Percentiles rank a stretch among this genome's conserved stretches.
Evolutionary conservation across 1,140 invertebrate species (phyloP).

Genomic region (Drosophila novamexicana): DNA sequence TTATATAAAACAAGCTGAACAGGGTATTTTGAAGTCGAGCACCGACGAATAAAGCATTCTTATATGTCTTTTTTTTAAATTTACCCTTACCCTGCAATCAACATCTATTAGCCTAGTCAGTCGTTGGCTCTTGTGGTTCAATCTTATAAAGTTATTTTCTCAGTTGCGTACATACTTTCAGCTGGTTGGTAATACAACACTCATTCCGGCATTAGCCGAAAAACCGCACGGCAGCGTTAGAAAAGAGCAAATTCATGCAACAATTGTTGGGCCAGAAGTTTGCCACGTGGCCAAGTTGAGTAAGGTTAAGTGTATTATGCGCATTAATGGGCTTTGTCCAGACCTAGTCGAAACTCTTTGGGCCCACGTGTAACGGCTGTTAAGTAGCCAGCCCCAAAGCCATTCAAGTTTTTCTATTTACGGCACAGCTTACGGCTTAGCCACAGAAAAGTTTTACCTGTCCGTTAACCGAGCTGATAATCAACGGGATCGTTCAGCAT

Average conservation of each 20-base stretch:
- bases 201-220: background rate
- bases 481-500: constrained; percentile 33
- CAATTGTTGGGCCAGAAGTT: constrained; percentile 73
- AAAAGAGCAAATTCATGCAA: constrained; percentile 71
- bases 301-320: constrained; percentile 69
- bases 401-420: constrained; percentile 57
- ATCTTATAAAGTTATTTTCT: constrained; percentile 51
- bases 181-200: constrained; percentile 33
- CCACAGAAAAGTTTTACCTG: constrained; percentile 35
- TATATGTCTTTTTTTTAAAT: background rate
- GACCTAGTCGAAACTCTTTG: constrained; percentile 42
- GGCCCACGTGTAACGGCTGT: constrained; percentile 63
- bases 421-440: constrained; percentile 34
- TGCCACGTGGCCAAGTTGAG: constrained; percentile 58
- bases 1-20: too few species aligned
- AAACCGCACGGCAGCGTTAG: background rate
- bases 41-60: background rate
- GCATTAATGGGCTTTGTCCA: constrained; percentile 60
- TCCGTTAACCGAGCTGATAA: constrained; percentile 38
- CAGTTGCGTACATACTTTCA: constrained; percentile 35
- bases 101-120: constrained; percentile 51
- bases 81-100: constrained; percentile 25
- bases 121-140: constrained; percentile 34
- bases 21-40: background rate
- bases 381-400: constrained; percentile 51